Evolutionary conservation across 2,113 vertebrate species (phyloP).

Genomic region (Melanocharis versteri): DNA sequence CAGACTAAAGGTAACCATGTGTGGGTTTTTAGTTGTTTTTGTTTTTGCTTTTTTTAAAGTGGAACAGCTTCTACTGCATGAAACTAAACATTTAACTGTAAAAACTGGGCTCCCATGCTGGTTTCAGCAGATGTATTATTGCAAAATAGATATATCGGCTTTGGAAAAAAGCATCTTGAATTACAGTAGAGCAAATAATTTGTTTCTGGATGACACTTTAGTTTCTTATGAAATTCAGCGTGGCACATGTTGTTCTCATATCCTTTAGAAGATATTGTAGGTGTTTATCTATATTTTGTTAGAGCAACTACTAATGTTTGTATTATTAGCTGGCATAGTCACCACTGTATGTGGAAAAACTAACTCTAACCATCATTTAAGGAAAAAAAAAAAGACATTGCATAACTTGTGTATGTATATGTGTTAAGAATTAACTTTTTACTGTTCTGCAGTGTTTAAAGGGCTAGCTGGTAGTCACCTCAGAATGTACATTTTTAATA

Average conservation of each 20-base stretch:
- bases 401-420: neutral
- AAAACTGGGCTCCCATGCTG: neutral
- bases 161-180: neutral
- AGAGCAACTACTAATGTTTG: neutral
- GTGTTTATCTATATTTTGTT: neutral
- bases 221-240: neutral
- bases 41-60: neutral
- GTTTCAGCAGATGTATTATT: neutral
- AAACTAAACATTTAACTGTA: neutral
- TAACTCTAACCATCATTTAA: neutral
- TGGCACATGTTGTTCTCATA: neutral
- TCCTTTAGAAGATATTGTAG: neutral
- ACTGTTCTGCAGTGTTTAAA: neutral
- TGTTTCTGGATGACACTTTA: neutral
- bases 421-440: constrained; percentile 9
- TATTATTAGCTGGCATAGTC: neutral
- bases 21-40: neutral
- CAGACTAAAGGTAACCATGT: neutral
- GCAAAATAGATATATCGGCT: neutral
- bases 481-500: neutral
- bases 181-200: neutral
- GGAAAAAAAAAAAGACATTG: neutral
- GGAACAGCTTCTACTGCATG: neutral
- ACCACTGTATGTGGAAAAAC: neutral
- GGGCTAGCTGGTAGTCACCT: neutral